Conservation (phyloP, 2,797 vertebrate species). For the Sebastes steindachneri region DNA sequence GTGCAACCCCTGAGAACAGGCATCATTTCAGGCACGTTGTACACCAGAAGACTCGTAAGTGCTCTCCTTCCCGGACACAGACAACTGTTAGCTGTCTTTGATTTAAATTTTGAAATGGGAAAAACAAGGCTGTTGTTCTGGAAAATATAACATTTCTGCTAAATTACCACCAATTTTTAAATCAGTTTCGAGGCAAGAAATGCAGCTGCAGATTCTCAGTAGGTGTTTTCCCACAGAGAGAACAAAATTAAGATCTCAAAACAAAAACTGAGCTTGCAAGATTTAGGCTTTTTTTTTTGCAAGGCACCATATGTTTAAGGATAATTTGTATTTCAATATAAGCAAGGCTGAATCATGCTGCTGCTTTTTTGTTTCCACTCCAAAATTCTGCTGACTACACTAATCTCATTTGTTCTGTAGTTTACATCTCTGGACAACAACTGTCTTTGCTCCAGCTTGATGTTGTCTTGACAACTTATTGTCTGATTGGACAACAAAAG, state of each 20-base stretch:
- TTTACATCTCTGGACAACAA: background rate
- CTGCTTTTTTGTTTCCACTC: background rate
- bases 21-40: background rate
- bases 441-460: background rate
- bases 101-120: background rate
- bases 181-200: background rate
- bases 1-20: background rate
- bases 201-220: background rate
- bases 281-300: background rate
- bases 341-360: background rate
- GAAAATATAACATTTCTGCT: background rate
- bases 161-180: background rate
- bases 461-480: conserved; percentile 40
- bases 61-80: background rate
- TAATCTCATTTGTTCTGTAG: background rate
- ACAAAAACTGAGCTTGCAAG: background rate
- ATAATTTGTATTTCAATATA: background rate
- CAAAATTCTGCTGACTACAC: background rate
- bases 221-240: background rate
- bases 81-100: background rate
- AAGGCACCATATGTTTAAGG: background rate
- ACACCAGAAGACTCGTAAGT: background rate
- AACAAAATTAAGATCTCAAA: background rate
- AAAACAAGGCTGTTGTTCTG: background rate
- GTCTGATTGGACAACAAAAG: conserved; percentile 10